Base-by-base conservation (phyloP, 2,888 invertebrate genomes). In the Drosophila neonasuta region DNA sequence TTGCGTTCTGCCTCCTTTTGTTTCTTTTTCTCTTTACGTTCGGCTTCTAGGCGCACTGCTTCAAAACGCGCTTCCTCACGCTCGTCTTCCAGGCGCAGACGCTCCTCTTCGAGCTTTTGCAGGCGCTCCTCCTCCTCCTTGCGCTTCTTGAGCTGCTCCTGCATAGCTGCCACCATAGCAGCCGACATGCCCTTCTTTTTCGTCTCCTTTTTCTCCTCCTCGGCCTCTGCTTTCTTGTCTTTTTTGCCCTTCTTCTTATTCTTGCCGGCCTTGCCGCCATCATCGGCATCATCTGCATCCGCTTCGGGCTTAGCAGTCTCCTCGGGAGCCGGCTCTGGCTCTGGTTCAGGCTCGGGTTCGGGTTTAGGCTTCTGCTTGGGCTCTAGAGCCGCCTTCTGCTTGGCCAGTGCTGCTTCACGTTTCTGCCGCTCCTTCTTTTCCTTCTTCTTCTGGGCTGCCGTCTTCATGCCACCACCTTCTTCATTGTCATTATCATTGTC, bases 1-100 rank as follows among this genome's bases (percentile, higher is more conserved):
- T 97, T 97, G 52, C 96, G 93, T 88, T 98, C 98, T 88, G 97
- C 97, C 91, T 98, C 97, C 88, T 97, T 97, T 86, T 95, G 95
- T 89, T 97, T 99, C 90, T 95, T 97, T 88, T 94, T 94, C 76
- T 96, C 97, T 88, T 96, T 97, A 71, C 93, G 93, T 89, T 99
- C 98, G 84, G 96, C 95, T 89, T 98, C 98, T 72, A 96, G 91
- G 64, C 95, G 91, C 46, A 95, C 91, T 74, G 94, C 94, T 91
- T 97, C 96, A 70, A 95, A 91, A 64, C 96, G 93, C 42, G 94
- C 94, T 34, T 89, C 91, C 89, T 96, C 96, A 30, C 94, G 92
- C 88, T 96, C 95, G 79, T 97, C 96, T 84, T 95, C 94, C 69
- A 92, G 92, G 29, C 92, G 93, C 51, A 95, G 92, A 71, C 94